Percentiles rank a stretch among this genome's conserved stretches.
Conservation (phyloP, 2,888 invertebrate species). For the Parthenolecanium corni region DNA sequence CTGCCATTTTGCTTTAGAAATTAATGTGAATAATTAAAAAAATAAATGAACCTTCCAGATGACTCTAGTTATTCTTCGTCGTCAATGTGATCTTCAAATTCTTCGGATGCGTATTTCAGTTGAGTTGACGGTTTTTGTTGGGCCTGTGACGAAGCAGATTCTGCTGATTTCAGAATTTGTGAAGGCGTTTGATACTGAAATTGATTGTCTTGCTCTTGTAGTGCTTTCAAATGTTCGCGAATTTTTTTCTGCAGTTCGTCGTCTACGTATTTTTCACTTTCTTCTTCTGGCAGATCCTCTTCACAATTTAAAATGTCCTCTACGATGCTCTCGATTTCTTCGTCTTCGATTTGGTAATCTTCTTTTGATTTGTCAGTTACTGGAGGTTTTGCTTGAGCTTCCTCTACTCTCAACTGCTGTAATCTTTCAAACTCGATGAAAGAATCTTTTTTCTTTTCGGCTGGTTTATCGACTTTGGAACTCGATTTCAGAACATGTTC, state of each 20-base stretch:
- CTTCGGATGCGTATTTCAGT: conserved; percentile 7
- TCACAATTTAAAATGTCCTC: neutral
- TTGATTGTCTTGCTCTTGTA: neutral
- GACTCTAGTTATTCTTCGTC: neutral
- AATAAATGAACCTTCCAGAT: neutral
- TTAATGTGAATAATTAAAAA: neutral
- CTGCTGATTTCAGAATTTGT: no score
- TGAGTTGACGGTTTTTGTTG: neutral
- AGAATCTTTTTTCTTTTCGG: no score
- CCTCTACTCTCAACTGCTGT: no score
- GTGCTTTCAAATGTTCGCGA: neutral
- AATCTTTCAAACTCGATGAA: no score
- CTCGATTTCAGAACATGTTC: no score
- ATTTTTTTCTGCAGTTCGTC: neutral
- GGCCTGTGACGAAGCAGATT: no score
- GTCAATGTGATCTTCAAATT: conserved; percentile 1
- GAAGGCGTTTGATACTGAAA: neutral
- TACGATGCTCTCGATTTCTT: neutral
- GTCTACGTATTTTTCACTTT: neutral
- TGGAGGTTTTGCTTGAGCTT: no score
- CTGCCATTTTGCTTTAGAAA: conserved; percentile 5
- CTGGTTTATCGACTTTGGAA: no score
- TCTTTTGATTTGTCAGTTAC: no score
- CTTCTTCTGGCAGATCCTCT: conserved; percentile 17
- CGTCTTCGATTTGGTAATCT: neutral